These are phyloP conservation scores for Parnassius orleans DNA, from an alignment of 2,888 invertebrate genomes.

Conservation along the genomic window DNA sequence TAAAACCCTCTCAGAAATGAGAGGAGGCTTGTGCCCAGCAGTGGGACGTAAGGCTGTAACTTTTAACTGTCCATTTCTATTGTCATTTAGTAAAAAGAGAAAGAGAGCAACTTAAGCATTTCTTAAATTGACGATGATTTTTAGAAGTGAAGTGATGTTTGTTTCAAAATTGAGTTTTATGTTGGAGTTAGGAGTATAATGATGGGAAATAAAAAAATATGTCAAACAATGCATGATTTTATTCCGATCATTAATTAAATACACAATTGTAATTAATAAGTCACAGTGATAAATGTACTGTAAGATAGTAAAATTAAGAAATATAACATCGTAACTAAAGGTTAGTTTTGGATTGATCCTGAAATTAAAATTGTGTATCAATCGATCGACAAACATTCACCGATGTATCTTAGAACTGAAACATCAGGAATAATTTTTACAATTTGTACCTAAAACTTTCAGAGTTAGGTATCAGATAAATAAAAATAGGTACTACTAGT, in stretches of 20 bases:
- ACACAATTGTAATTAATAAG: slow-evolving; percentile 74
- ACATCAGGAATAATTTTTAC: slow-evolving; percentile 55
- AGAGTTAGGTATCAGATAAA: slow-evolving; percentile 56
- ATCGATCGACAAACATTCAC: slow-evolving; percentile 52
- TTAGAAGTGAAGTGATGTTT: too few species aligned
- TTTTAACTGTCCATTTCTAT: too few species aligned
- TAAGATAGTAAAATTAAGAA: slow-evolving; percentile 31
- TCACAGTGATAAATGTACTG: slow-evolving; percentile 45
- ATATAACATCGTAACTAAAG: slow-evolving; percentile 40
- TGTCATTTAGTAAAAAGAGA: too few species aligned
- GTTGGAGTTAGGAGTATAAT: not conserved
- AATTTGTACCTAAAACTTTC: slow-evolving; percentile 49
- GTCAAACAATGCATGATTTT: slow-evolving; percentile 69
- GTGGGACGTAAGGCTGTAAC: too few species aligned
- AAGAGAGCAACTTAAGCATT: too few species aligned
- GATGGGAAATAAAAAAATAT: slow-evolving; percentile 38
- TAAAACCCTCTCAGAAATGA: too few species aligned
- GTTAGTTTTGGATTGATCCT: slow-evolving; percentile 34
- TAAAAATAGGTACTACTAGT: slow-evolving; percentile 48
- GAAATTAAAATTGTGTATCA: slow-evolving; percentile 76
- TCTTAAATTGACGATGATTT: too few species aligned
- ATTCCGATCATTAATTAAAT: slow-evolving; percentile 74
- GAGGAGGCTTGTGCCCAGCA: too few species aligned
- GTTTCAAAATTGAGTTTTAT: too few species aligned
- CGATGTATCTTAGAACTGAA: slow-evolving; percentile 70